Evolutionary conservation across 2,888 invertebrate species (phyloP), one percentile per base, ranked within the genome.

Genomic region (Drosophila acutilabella): DNA sequence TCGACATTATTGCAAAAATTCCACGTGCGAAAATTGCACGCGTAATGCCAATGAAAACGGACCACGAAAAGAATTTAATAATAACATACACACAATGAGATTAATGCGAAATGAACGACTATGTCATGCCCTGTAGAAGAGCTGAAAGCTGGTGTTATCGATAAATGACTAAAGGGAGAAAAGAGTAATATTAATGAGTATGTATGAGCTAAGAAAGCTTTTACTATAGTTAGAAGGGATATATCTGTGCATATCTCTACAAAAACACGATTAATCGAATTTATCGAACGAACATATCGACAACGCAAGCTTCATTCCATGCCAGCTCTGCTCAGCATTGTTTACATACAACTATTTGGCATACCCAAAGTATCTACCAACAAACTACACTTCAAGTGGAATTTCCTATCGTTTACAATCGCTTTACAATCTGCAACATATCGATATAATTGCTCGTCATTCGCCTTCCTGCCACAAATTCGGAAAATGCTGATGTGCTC

Each of bases 11-110:
- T 87, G 79, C 81, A 66, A 84, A 87, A 87, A 85, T 87, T 85
- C 85, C 85, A 82, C 82, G 79, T 87, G 85, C 75, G 71, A 80
- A 85, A 79, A 79, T 79, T 74, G 77, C 77, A 78, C 78, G 85
- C 82, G 82, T 85, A 75, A 82, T 76, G 68, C 70, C 78, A 78
- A 73, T 80, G 80, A 73, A 73, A 79, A 75, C 65, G 84, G 71
- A 73, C 61, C 65, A 64, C 33, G 18, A 50, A 75, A 75, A 72
- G 83, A 82, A 85, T 82, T 82, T 82, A 75, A 80, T 85, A 70
- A 66, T 54, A 68, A 64, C 61, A 67, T 52, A 59, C 45, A 61
- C 18, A 33, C 48, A 71, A 23, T 3, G 40, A 18, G 5, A 26
- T 26, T 6, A 10, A 45, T 36, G 4, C 30, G 8, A n/a, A 36